Evolutionary conservation across 2,113 vertebrate species (phyloP).

Genomic region (Lycaon pictus): DNA sequence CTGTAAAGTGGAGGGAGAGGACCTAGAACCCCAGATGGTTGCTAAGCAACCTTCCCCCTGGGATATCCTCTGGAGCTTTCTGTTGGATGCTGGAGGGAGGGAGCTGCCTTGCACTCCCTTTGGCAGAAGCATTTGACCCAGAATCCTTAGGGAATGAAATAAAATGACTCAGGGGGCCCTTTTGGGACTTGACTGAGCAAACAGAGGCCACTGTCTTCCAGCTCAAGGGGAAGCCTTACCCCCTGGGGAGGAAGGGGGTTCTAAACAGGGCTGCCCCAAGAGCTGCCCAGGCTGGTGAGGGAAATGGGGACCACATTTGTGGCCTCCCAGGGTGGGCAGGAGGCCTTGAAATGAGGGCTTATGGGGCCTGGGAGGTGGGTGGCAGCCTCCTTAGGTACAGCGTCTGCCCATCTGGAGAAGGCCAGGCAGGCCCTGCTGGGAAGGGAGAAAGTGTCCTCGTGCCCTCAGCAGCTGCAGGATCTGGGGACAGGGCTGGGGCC

Average conservation of each 20-base stretch:
- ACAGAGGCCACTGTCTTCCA: neutral
- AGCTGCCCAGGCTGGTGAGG: neutral
- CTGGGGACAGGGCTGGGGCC: neutral
- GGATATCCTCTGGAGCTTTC: neutral
- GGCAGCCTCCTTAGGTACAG: slow-evolving; percentile 88
- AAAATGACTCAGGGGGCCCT: neutral
- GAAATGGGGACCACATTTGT: neutral
- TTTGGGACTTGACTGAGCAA: neutral
- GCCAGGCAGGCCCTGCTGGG: neutral
- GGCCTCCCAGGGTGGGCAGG: neutral
- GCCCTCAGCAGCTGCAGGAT: neutral
- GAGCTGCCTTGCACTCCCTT: neutral
- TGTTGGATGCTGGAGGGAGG: neutral
- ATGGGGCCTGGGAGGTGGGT: slow-evolving; percentile 59
- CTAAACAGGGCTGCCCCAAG: neutral
- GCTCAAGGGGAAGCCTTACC: neutral
- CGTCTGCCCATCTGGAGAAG: neutral
- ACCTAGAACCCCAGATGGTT: neutral
- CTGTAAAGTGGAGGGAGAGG: neutral
- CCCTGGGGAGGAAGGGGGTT: neutral
- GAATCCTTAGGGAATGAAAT: neutral
- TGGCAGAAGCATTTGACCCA: neutral
- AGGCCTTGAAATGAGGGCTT: neutral
- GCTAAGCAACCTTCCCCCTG: neutral
- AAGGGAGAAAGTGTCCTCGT: neutral